phyloP scores from a whole-genome alignment of 2,888 invertebrate genomes.

The Meteorus colon region DNA sequence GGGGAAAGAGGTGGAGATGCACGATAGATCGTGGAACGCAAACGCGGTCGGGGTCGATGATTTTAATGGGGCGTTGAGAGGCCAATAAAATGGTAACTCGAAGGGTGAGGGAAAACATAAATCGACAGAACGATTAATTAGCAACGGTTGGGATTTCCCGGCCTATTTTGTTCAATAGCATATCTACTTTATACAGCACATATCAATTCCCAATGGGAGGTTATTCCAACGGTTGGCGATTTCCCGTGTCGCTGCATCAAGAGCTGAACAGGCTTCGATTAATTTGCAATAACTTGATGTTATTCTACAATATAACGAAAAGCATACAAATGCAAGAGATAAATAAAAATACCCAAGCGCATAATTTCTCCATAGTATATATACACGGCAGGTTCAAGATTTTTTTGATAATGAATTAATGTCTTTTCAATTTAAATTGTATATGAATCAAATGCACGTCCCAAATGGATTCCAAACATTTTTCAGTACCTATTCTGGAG shows the following conservation, averaged over 20 bases:
- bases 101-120: slow-evolving; percentile 51
- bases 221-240: slow-evolving; percentile 4
- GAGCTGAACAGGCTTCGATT: slow-evolving; percentile 55
- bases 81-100: slow-evolving; percentile 61
- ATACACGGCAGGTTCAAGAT: neutral
- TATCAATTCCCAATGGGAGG: slow-evolving; percentile 2
- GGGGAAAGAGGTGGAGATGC: neutral
- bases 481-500: slow-evolving; percentile 77
- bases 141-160: slow-evolving; percentile 41
- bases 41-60: slow-evolving; percentile 56
- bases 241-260: slow-evolving; percentile 26
- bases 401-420: too few relatives aligned
- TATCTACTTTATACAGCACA: slow-evolving; percentile 19
- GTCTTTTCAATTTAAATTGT: too few relatives aligned
- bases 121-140: slow-evolving; percentile 63
- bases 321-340: neutral
- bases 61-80: slow-evolving; percentile 55
- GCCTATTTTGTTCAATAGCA: neutral
- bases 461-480: neutral
- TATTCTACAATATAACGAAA: slow-evolving; percentile 1
- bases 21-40: neutral
- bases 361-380: slow-evolving; percentile 1
- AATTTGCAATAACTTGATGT: slow-evolving; percentile 65
- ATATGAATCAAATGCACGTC: too few relatives aligned
- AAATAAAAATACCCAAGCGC: slow-evolving; percentile 2